Evolutionary conservation across 2,113 vertebrate species (phyloP).

Genomic region (Lamprotornis superbus): DNA sequence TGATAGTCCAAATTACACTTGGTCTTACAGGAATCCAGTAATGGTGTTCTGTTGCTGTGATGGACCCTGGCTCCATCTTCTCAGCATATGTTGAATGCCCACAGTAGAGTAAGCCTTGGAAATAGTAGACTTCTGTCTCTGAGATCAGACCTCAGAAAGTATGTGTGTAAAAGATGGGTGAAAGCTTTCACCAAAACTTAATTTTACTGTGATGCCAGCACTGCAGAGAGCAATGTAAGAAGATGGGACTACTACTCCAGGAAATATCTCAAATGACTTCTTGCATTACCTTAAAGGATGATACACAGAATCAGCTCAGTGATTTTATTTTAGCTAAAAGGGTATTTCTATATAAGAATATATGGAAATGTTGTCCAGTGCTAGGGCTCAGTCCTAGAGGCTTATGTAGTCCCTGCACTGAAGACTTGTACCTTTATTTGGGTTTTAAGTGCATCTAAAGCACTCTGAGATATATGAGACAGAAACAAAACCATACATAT

Average conservation of each 20-base stretch:
- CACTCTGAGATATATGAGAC: not conserved
- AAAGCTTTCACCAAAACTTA: not conserved
- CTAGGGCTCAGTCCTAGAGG: not conserved
- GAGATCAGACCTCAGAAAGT: not conserved
- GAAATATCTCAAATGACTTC: not conserved
- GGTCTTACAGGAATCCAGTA: not conserved
- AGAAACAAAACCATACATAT: not conserved
- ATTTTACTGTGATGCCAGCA: not conserved
- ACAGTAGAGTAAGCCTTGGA: not conserved
- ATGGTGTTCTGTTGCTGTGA: not conserved
- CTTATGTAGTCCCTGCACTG: not conserved
- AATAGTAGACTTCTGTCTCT: not conserved
- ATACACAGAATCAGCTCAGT: not conserved
- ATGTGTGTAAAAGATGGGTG: not conserved
- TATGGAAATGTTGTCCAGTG: not conserved
- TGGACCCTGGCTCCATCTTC: not conserved
- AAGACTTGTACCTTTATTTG: not conserved
- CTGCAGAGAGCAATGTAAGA: not conserved
- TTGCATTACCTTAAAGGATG: not conserved
- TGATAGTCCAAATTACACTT: not conserved
- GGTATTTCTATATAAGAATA: not conserved
- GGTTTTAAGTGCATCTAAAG: not conserved
- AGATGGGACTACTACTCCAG: not conserved
- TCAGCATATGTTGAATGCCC: accelerated
- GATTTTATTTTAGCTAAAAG: not conserved